Percentiles rank a stretch among this genome's conserved stretches.
These are phyloP conservation scores for Gymnobelideus leadbeateri DNA, from an alignment of 2,113 vertebrate genomes.

Conservation along the genomic window DNA sequence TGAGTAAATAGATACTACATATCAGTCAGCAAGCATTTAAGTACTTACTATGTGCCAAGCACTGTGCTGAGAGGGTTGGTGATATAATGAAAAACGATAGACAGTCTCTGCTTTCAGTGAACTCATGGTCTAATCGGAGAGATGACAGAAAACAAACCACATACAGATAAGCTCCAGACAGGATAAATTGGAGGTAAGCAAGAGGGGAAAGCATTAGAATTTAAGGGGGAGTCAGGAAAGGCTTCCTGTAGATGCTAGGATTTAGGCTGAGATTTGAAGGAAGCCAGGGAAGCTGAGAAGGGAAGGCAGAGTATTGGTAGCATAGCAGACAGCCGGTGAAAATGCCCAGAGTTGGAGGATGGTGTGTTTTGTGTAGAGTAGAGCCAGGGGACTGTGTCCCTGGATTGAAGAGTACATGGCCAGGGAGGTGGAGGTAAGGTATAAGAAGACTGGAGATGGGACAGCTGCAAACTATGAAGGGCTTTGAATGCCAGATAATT, in stretches of 20 bases:
- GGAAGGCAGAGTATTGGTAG: neutral
- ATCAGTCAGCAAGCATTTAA: neutral
- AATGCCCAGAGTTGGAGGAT: neutral
- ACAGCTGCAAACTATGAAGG: neutral
- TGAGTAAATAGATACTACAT: neutral
- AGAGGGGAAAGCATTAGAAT: neutral
- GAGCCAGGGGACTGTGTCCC: neutral
- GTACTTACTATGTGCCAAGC: neutral
- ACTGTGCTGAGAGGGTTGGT: neutral
- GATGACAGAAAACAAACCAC: neutral
- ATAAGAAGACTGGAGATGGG: too few relatives aligned
- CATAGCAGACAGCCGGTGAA: neutral
- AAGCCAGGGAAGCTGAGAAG: neutral
- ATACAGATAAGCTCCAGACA: neutral
- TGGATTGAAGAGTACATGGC: neutral
- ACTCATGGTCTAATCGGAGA: too few relatives aligned
- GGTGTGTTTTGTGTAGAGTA: neutral
- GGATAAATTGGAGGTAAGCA: neutral
- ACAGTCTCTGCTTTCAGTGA: neutral
- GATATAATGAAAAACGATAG: neutral
- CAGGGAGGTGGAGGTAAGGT: too few relatives aligned
- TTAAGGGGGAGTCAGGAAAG: neutral
- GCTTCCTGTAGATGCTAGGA: neutral
- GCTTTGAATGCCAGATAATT: neutral
- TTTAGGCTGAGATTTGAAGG: neutral